Evolutionary conservation across 2,113 vertebrate genomes (phyloP).

Genomic region (Mobula hypostoma): DNA sequence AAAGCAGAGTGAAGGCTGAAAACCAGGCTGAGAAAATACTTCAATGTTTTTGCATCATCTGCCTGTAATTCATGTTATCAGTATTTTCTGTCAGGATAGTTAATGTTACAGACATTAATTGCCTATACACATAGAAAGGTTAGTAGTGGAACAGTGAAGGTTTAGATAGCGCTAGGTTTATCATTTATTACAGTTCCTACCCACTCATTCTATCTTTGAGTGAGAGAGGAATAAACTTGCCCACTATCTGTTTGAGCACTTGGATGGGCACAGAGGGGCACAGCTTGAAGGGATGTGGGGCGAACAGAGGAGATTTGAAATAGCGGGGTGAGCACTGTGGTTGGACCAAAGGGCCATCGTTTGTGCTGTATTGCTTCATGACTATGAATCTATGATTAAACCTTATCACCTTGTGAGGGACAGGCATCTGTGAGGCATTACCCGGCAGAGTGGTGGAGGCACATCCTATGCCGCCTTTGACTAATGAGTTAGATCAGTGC

Average conservation of each 20-base stretch:
- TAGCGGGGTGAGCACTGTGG: too few relatives aligned
- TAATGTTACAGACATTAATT: not conserved
- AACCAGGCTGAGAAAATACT: not conserved
- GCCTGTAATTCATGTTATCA: not conserved
- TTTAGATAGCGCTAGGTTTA: not conserved
- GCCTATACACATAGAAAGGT: not conserved
- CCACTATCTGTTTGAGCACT: not conserved
- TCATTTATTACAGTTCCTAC: not conserved
- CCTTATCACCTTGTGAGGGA: too few relatives aligned
- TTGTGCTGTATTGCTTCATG: too few relatives aligned
- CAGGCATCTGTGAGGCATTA: too few relatives aligned
- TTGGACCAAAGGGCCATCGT: too few relatives aligned
- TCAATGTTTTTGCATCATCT: not conserved
- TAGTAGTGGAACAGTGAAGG: not conserved
- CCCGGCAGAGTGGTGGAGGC: too few relatives aligned
- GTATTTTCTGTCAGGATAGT: not conserved
- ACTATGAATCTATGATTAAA: too few relatives aligned
- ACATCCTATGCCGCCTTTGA: too few relatives aligned
- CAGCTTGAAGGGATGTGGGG: too few relatives aligned
- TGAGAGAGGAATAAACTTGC: not conserved
- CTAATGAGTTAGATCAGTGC: too few relatives aligned
- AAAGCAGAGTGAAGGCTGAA: not conserved
- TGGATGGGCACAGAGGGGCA: too few relatives aligned
- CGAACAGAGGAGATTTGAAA: too few relatives aligned
- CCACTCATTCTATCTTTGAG: not conserved